Evolutionary conservation across 2,113 vertebrate species (phyloP).

Genomic region (Rhipidura dahli): DNA sequence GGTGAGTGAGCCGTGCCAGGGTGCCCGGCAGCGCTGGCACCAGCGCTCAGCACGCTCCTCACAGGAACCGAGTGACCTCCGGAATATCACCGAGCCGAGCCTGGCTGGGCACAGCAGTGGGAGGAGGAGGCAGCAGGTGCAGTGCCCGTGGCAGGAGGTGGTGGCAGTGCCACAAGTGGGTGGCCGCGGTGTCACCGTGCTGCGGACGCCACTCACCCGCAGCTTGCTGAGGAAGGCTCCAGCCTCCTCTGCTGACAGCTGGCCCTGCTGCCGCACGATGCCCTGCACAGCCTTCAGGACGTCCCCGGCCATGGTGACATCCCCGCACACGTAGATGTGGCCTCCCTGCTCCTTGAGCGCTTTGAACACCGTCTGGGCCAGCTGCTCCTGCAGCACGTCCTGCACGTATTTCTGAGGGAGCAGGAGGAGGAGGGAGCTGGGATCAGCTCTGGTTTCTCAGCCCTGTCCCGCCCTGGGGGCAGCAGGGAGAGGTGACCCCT

Average conservation of each 20-base stretch:
- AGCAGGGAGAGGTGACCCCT: neutral
- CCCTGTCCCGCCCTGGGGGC: neutral
- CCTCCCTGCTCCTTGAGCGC: constrained; percentile 89
- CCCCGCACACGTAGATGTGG: constrained; percentile 95
- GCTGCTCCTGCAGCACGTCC: constrained; percentile 90
- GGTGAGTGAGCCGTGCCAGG: neutral
- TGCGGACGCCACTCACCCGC: constrained; percentile 71
- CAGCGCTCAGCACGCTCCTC: accelerated
- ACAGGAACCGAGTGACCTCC: neutral
- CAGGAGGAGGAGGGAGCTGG: neutral
- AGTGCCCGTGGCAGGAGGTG: neutral
- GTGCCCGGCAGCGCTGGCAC: neutral
- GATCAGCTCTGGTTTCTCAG: neutral
- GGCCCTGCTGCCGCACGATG: constrained; percentile 87
- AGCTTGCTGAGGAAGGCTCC: constrained; percentile 94
- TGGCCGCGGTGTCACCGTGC: accelerated
- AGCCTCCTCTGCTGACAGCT: constrained; percentile 85
- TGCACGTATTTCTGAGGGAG: constrained; percentile 93
- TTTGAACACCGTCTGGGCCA: constrained; percentile 85
- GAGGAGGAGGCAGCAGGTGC: neutral
- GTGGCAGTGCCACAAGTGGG: neutral
- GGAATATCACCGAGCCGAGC: neutral
- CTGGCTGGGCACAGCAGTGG: no score
- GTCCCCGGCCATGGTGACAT: constrained; percentile 96
- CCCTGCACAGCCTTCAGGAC: constrained; percentile 93